phyloP scores from a whole-genome alignment of 2,113 vertebrate species.

The Callospermophilus lateralis region DNA sequence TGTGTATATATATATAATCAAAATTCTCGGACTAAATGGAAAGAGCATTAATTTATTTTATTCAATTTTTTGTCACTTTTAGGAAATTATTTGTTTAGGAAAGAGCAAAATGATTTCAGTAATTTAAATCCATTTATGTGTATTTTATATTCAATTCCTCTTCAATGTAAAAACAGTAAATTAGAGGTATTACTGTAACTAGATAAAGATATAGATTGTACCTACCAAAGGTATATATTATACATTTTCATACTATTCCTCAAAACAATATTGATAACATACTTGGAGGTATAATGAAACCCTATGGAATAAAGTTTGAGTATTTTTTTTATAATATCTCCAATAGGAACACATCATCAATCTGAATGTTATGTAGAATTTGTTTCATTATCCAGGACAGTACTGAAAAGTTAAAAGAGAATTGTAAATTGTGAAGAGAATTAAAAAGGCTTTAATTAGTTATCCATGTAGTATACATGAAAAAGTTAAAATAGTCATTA shows the following conservation, averaged over 20 bases:
- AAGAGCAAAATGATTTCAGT: constrained; percentile 66
- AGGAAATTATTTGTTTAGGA: constrained; percentile 27
- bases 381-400: neutral
- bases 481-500: neutral
- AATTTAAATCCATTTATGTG: constrained; percentile 72
- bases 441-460: neutral
- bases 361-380: neutral
- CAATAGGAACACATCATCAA: neutral
- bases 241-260: no score
- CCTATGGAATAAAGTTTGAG: neutral
- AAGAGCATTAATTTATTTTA: neutral
- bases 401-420: neutral
- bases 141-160: constrained; percentile 66
- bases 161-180: constrained; percentile 71
- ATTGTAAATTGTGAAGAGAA: no score
- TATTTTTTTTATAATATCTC: neutral
- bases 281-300: neutral
- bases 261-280: neutral
- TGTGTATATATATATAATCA: neutral
- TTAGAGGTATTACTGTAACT: constrained; percentile 61
- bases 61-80: neutral
- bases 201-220: neutral
- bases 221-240: no score
- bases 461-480: neutral
- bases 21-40: constrained; percentile 37